Percentiles rank a stretch among this genome's conserved stretches.
Evolutionary conservation across 2,888 invertebrate species (phyloP).

Genomic region (Drosophila ustulata): DNA sequence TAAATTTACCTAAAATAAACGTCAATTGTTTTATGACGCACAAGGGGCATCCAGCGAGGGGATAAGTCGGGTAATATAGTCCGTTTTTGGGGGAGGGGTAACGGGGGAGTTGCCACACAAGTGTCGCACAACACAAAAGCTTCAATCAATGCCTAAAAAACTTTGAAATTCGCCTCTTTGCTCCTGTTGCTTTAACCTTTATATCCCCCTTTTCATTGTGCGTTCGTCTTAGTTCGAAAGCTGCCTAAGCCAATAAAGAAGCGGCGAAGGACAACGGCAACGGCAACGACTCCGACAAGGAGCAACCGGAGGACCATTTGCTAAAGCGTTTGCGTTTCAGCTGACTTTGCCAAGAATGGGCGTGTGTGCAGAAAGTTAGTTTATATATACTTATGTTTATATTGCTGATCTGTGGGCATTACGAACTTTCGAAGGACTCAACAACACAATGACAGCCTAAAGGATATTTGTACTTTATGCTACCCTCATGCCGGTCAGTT

Average conservation of each 20-base stretch:
- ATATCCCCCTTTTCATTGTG: conserved; percentile 47
- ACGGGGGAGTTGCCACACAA: conserved; percentile 28
- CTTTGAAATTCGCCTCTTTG: conserved; percentile 49
- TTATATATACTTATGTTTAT: not conserved
- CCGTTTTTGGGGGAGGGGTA: not conserved
- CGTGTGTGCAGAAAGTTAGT: conserved; percentile 15
- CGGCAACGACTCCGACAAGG: conserved; percentile 37
- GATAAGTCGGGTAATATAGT: not conserved
- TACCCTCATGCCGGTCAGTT: not conserved
- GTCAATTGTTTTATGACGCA: conserved; percentile 62
- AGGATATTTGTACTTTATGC: not conserved
- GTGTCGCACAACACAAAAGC: conserved; percentile 62
- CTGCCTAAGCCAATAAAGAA: conserved; percentile 70
- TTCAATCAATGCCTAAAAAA: conserved; percentile 61
- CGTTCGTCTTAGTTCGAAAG: conserved; percentile 53
- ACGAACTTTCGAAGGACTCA: conserved; percentile 11
- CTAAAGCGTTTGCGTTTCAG: conserved; percentile 52
- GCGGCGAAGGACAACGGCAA: conserved; percentile 48
- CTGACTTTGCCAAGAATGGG: conserved; percentile 8
- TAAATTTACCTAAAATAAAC: conserved; percentile 53
- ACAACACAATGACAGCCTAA: conserved; percentile 5
- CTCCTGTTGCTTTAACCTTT: conserved; percentile 70
- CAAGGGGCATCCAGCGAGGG: not conserved
- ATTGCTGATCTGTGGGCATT: conserved; percentile 10
- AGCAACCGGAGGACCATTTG: conserved; percentile 47